phyloP scores from a whole-genome alignment of 2,888 invertebrate genomes.

The Prosapia bicincta region DNA sequence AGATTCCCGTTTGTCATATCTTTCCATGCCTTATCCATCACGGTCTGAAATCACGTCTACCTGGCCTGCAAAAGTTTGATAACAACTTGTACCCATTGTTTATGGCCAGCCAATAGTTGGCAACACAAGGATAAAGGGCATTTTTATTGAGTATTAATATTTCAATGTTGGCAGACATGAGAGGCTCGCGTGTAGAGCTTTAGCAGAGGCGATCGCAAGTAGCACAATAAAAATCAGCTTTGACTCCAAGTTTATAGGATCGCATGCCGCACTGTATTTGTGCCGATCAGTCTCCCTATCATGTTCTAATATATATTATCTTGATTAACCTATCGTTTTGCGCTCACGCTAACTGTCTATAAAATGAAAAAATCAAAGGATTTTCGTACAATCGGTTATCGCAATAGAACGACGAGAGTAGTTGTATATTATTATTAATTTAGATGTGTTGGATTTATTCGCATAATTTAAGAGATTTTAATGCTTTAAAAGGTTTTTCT shows the following conservation, averaged over 20 bases:
- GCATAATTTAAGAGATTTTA: no score
- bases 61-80: not conserved
- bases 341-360: not conserved
- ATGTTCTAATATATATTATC: not conserved
- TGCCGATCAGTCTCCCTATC: not conserved
- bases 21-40: no score
- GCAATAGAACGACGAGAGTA: no score
- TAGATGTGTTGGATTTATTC: no score
- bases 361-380: not conserved
- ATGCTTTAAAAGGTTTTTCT: no score
- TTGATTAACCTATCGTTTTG: not conserved
- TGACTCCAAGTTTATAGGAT: not conserved
- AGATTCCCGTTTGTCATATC: no score
- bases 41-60: no score
- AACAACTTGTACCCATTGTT: not conserved
- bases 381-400: no score
- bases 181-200: not conserved
- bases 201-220: constrained; percentile 6
- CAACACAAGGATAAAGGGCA: not conserved
- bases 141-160: constrained; percentile 8
- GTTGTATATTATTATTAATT: no score
- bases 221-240: constrained; percentile 11
- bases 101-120: not conserved
- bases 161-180: constrained; percentile 8
- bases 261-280: not conserved